These are phyloP conservation scores for Eristalis tenax DNA, from an alignment of 2,888 invertebrate species.

Conservation along the genomic window DNA sequence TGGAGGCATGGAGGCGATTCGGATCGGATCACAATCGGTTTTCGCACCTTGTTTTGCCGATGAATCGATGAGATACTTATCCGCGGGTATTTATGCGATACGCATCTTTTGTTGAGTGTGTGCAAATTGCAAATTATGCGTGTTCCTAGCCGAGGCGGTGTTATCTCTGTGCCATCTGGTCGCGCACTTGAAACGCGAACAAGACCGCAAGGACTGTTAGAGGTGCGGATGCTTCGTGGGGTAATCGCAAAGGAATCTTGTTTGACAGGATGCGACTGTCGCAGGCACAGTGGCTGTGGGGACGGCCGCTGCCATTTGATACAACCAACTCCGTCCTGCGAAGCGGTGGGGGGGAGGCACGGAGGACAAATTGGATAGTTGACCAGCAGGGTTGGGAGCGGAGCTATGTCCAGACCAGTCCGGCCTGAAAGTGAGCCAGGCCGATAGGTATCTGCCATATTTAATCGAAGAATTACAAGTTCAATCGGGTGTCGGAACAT, in stretches of 20 bases:
- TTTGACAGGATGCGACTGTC: constrained; percentile 46
- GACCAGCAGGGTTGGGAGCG: constrained; percentile 17
- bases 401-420: neutral
- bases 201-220: constrained; percentile 49
- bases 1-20: neutral
- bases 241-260: constrained; percentile 59
- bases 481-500: constrained; percentile 42
- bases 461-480: constrained; percentile 52
- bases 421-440: constrained; percentile 32
- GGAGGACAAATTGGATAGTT: constrained; percentile 66
- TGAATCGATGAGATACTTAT: constrained; percentile 20
- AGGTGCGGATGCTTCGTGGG: neutral
- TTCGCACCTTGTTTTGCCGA: constrained; percentile 11
- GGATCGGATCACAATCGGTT: constrained; percentile 12
- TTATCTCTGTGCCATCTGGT: constrained; percentile 36
- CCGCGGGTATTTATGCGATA: constrained; percentile 41
- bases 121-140: constrained; percentile 67
- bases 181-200: constrained; percentile 40
- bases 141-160: constrained; percentile 21
- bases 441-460: constrained; percentile 50
- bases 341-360: neutral
- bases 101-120: constrained; percentile 35
- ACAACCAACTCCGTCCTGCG: neutral
- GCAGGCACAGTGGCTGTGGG: constrained; percentile 3
- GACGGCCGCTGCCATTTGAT: constrained; percentile 1